Evolutionary conservation across 2,888 invertebrate genomes (phyloP).

Genomic region (Tricholauxania praeusta): DNA sequence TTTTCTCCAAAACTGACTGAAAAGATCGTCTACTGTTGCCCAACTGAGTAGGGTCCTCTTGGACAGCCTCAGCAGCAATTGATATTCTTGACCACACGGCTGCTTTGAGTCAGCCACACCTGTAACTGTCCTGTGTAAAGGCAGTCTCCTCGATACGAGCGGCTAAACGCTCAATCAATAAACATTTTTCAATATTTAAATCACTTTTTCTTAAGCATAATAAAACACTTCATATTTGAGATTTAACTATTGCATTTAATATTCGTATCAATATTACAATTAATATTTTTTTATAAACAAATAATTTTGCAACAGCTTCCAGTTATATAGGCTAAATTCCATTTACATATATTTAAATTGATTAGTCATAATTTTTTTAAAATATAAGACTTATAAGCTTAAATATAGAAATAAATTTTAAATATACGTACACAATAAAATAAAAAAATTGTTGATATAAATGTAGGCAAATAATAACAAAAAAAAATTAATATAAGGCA

Average conservation of each 20-base stretch:
- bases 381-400: conserved; percentile 3
- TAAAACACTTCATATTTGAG: neutral
- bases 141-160: no score
- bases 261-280: neutral
- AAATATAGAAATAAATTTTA: conserved; percentile 3
- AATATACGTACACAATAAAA: conserved; percentile 4
- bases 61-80: no score
- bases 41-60: no score
- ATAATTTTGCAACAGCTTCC: neutral
- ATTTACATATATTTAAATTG: neutral
- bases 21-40: no score
- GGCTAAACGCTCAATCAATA: no score
- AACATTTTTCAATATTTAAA: no score
- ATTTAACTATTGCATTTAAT: conserved; percentile 8
- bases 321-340: neutral
- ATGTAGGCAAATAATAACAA: neutral
- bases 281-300: neutral
- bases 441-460: neutral
- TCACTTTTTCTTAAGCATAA: no score
- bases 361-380: neutral
- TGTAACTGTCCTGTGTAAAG: no score
- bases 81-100: no score
- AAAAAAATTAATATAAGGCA: neutral
- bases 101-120: no score
- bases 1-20: no score